These are phyloP conservation scores for Lucifuga dentata DNA, from an alignment of 2,113 vertebrate genomes.

Conservation along the genomic window DNA sequence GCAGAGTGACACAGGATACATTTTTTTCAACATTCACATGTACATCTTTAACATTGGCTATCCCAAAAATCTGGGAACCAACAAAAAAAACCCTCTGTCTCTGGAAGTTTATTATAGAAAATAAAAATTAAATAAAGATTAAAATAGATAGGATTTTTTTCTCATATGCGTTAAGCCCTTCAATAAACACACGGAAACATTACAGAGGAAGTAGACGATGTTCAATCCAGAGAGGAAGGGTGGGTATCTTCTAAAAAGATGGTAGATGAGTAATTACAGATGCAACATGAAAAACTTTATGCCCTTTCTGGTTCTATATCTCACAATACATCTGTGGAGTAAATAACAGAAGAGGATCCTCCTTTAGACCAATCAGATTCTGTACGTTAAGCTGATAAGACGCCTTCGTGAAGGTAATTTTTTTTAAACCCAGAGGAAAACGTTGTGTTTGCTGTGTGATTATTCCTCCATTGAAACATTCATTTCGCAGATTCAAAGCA, in stretches of 20 bases:
- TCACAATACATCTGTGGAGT: constrained; percentile 51
- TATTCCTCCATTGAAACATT: constrained; percentile 50
- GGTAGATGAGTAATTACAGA: constrained; percentile 39
- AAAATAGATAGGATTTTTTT: constrained; percentile 62
- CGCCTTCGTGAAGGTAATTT: too few relatives aligned
- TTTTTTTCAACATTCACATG: constrained; percentile 77
- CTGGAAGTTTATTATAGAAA: constrained; percentile 59
- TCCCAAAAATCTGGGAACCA: constrained; percentile 67
- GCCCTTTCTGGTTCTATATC: constrained; percentile 58
- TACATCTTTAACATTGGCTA: constrained; percentile 73
- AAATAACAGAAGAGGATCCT: constrained; percentile 32
- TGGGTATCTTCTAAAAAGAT: constrained; percentile 37
- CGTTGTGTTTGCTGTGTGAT: neutral
- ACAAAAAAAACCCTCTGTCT: constrained; percentile 47
- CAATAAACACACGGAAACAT: constrained; percentile 74
- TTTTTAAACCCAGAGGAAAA: too few relatives aligned
- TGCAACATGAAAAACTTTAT: constrained; percentile 44
- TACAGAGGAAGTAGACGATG: constrained; percentile 48
- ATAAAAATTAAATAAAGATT: constrained; percentile 74
- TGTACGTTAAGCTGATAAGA: too few relatives aligned
- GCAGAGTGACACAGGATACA: constrained; percentile 75
- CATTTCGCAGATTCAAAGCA: constrained; percentile 38
- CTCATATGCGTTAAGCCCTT: constrained; percentile 81
- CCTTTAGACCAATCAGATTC: too few relatives aligned
- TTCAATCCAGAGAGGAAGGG: constrained; percentile 67